These are phyloP conservation scores for Trididemnum clinides DNA, from an alignment of 23 tunicate genomes.

Conservation along the genomic window DNA sequence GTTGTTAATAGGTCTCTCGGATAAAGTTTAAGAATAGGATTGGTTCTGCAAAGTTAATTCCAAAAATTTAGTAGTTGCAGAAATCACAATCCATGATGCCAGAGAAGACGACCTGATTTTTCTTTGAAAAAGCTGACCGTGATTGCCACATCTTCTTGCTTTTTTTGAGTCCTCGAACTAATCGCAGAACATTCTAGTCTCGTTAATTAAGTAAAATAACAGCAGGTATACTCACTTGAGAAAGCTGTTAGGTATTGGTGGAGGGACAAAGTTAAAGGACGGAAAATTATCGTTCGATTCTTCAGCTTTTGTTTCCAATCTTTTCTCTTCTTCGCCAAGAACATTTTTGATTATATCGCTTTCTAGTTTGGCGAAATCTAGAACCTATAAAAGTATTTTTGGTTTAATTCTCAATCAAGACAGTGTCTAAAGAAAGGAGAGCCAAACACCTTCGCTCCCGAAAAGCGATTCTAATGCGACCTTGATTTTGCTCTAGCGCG, in stretches of 20 bases:
- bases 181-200: no score
- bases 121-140: neutral
- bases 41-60: conserved; percentile 42
- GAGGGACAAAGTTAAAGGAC: conserved; percentile 26
- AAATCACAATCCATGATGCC: no score
- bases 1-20: conserved; percentile 23
- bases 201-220: no score
- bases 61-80: no score
- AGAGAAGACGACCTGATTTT: no score
- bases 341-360: conserved; percentile 46
- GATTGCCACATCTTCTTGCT: no score
- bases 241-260: conserved; percentile 22
- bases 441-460: no score
- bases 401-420: no score
- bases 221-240: neutral
- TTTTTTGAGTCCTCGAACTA: no score
- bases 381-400: neutral
- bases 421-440: no score
- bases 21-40: conserved; percentile 58
- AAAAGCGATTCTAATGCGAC: no score
- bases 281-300: conserved; percentile 26
- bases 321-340: conserved; percentile 18
- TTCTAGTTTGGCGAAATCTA: conserved; percentile 31
- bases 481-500: no score
- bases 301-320: neutral